Base-by-base conservation (phyloP, 2,113 vertebrate species). In the Nibea albiflora region DNA sequence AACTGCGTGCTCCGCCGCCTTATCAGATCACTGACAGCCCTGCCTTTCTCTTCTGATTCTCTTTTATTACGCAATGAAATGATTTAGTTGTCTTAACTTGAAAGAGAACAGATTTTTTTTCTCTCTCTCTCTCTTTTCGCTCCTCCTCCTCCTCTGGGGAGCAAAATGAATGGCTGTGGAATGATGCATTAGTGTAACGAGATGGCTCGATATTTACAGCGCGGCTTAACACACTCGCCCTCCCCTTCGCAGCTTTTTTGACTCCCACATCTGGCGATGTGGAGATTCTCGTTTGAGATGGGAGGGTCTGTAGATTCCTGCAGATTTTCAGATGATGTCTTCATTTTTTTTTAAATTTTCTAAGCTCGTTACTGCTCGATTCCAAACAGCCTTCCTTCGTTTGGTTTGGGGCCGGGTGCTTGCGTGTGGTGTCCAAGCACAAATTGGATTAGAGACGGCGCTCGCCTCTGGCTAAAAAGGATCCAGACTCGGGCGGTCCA, bases 21-120 rank as follows among this genome's bases (percentile, higher is more conserved):
- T 87, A 91, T 93, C 85, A 66, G 80, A 77, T 60, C 77, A 5
- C 82, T 90, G 83, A 85, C 85, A 87, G 72, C 76, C 24, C 72
- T 44, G 35, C 66, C 46, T 84, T 83, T 84, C 80, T 73, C 28
- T 69, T 68, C 24, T 7, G 44, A 63, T 67, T 78, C 72, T 53
- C 15, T 85, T 88, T 80, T 60, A 85, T 78, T 82, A 64, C 44
- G 85, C 88, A 88, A 85, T 90, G 88, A 84, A 91, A 87, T 66
- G 58, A 87, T 89, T 93, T 86, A 89, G 81, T 85, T 91, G 85
- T 88, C 89, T 90, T 84, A 88, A 87, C 65, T 84, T 84, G 87
- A 90, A 86, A 80, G 76, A 71, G 83, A 90, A 68, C 72, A 83
- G 73, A 84, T 90, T 86, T 31, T 53, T 73, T 35, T 0, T 31